Base-by-base conservation (phyloP, 2,888 invertebrate species). In the Oscheius sp. region DNA sequence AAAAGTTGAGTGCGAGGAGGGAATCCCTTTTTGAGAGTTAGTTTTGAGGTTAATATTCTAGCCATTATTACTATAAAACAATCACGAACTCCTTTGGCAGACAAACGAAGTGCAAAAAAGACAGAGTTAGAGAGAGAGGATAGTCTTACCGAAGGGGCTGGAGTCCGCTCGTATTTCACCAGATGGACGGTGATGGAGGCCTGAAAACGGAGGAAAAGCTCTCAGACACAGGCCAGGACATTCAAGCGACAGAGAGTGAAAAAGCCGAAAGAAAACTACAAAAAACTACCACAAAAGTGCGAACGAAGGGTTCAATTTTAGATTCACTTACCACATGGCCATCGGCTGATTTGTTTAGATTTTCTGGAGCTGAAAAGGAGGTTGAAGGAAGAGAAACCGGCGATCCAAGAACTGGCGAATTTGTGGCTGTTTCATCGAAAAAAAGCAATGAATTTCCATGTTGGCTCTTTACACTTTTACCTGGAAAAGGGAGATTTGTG, bases 101-200 rank as follows among this genome's bases (percentile, higher is more conserved):
- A 20, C 25, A 42, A 17, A 45, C 15, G 6, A 39, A 42, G 37
- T 42, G 42, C 12, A 42, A 42, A 25, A 25, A n/a, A 25, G 27
- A 25, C 27, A 52, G 52, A 29, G 52, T 6, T 27, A 5, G 48
- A 48, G 17, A 29, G 55, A 33, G n/a, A n/a, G n/a, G n/a, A n/a
- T n/a, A n/a, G n/a, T 15, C 68, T 68, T 61, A 68, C 68, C 68
- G 68, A 57, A 37, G 33, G n/a, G 20, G 37, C 37, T 4, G 58
- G 48, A 31, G n/a, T 50, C 39, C 52, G 58, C 58, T 68, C 68
- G 50, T 48, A 68, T 34, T 68, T 68, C 48, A 68, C 48, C 6
- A 68, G 50, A 48, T 68, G 68, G 15, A 68, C 68, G 31, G 61
- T 50, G 68, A 68, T 48, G 20, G 68, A 58, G 12, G 66, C 45